Evolutionary conservation across 2,888 invertebrate genomes (phyloP).

Genomic region (Acleris emargana): DNA sequence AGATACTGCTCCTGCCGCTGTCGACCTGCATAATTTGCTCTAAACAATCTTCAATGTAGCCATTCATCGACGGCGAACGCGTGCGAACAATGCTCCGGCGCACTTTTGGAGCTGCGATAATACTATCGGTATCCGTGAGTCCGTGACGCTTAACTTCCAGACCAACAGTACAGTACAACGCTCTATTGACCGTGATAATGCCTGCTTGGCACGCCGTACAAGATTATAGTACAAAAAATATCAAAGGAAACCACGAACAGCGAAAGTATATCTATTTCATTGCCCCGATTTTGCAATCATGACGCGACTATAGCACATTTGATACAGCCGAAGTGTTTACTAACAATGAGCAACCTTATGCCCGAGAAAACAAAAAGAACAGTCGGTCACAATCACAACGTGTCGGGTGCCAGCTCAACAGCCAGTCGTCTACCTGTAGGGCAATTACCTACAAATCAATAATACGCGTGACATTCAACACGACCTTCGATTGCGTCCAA

Average conservation of each 20-base stretch:
- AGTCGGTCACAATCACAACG: slow-evolving; percentile 7
- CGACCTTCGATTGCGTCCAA: slow-evolving; percentile 19
- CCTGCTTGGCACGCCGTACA: slow-evolving; percentile 7
- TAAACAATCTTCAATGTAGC: slow-evolving; percentile 28
- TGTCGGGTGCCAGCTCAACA: slow-evolving; percentile 26
- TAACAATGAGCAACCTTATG: slow-evolving; percentile 45
- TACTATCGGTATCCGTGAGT: slow-evolving; percentile 22
- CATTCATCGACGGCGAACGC: slow-evolving; percentile 21
- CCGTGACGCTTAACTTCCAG: slow-evolving; percentile 20
- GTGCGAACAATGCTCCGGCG: slow-evolving; percentile 18
- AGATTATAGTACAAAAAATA: slow-evolving; percentile 40
- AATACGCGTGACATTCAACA: slow-evolving; percentile 26
- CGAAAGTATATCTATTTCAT: slow-evolving; percentile 72
- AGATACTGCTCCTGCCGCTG: slow-evolving; percentile 46
- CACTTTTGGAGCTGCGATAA: slow-evolving; percentile 26
- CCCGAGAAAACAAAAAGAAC: slow-evolving; percentile 43
- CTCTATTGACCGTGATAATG: slow-evolving; percentile 37
- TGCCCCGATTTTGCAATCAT: slow-evolving; percentile 66
- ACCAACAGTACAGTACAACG: slow-evolving; percentile 23
- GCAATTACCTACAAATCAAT: slow-evolving; percentile 29
- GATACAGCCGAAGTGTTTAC: slow-evolving; percentile 50
- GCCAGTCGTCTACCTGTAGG: slow-evolving; percentile 3
- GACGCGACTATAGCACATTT: slow-evolving; percentile 43
- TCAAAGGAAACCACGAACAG: slow-evolving; percentile 53
- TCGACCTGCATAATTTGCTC: slow-evolving; percentile 31